A percentile compares a stretch with the other conserved stretches of the same genome.
phyloP scores from a whole-genome alignment of 2,113 vertebrate species.

The Jaculus jaculus region DNA sequence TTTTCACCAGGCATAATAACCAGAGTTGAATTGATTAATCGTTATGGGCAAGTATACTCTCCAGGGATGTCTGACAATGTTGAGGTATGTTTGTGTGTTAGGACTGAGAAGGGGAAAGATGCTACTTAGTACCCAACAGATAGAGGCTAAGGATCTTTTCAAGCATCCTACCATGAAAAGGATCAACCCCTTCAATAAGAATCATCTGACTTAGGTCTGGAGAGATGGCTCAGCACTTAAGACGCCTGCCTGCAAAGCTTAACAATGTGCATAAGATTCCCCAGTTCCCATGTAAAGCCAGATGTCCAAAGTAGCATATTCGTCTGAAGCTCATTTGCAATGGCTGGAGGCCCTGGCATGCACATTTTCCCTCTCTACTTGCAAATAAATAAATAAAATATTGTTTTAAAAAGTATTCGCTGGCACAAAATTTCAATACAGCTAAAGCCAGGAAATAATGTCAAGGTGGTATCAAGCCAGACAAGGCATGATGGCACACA shows the following conservation, averaged over 20 bases:
- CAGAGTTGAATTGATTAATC: not conserved
- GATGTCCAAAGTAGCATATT: too few species aligned
- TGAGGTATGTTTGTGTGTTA: not conserved
- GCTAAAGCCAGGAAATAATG: not conserved
- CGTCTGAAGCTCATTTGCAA: too few species aligned
- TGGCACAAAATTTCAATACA: not conserved
- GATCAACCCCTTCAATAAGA: not conserved
- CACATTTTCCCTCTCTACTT: too few species aligned
- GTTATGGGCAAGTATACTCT: not conserved
- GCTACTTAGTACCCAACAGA: not conserved
- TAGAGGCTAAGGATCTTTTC: not conserved
- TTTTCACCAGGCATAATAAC: not conserved
- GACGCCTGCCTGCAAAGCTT: too few species aligned
- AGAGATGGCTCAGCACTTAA: too few species aligned
- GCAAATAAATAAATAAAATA: too few species aligned
- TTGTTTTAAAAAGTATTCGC: not conserved
- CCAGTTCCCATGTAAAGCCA: too few species aligned
- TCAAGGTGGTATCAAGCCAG: not conserved
- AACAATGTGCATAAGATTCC: too few species aligned
- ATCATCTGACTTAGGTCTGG: too few species aligned
- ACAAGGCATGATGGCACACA: not conserved
- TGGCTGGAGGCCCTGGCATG: too few species aligned
- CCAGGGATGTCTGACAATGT: not conserved
- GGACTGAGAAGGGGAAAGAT: not conserved
- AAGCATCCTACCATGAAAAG: not conserved